Evolutionary conservation across 2,888 invertebrate genomes (phyloP), one percentile per base, ranked within the genome.

Genomic region (Drosophila picticornis): DNA sequence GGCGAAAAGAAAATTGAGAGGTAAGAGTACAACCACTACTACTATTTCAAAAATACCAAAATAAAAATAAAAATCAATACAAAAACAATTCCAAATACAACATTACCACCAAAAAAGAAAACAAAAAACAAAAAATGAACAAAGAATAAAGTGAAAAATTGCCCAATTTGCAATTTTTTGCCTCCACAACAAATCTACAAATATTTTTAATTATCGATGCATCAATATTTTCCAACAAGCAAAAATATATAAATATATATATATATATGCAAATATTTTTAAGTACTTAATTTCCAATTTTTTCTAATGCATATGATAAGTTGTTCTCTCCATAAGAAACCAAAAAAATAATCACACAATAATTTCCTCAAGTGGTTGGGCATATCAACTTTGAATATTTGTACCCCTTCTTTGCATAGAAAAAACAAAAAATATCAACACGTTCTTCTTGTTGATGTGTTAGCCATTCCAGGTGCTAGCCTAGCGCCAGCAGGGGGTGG

Each of bases 1-100:
- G 93, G 93, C 92, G 93, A 93, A 90, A 93, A 93, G 86, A 93
- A 93, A 92, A 92, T 89, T 88, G 93, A 93, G 93, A 93, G 93
- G 93, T 93, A 93, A 93, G 93, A 92, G 89, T 84, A 83, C 84
- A 90, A 91, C 46, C 46, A 46, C 46, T 38, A 56, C 52, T 77
- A 86, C 79, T 78, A 82, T 61, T 46, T 46, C 46, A 46, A 72
- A 70, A 73, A 70, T 65, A 73, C 48, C 50, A 60, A 72, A 58
- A 67, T 50, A 84, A 77, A 80, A 63, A 70, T 56, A 57, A 69
- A 75, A 73, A 67, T 55, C 51, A 70, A 67, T 67, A 77, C 68
- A 55, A 75, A 70, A 67, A 71, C 46, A 56, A 60, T 61, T 51
- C 25, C 82, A 82, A 82, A 83, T 73, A 77, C 77, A 83, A 79